Evolutionary conservation across 1,140 invertebrate species (phyloP).

Genomic region (Helicoverpa zea): DNA sequence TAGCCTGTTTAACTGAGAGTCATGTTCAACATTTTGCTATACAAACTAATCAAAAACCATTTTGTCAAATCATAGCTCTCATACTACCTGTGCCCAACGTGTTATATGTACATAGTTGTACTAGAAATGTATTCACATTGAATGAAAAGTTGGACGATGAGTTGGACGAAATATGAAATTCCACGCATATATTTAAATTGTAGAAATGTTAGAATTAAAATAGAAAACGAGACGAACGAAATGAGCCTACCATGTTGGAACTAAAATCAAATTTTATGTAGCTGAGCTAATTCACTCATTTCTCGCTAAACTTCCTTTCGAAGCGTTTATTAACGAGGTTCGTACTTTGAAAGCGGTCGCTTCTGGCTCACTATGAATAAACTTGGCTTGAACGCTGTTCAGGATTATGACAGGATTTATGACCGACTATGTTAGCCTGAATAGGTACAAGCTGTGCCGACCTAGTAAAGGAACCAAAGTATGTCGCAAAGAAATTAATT

Average conservation of each 20-base stretch:
- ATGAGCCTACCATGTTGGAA: neutral
- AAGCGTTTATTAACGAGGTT: slow-evolving; percentile 22
- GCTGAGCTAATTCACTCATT: neutral
- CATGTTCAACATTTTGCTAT: no score
- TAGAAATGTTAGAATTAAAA: no score
- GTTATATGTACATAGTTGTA: no score
- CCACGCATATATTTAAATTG: no score
- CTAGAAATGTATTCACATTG: no score
- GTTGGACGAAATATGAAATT: no score
- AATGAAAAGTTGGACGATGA: no score
- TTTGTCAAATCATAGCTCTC: no score
- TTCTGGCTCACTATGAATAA: slow-evolving; percentile 27
- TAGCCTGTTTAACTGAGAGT: no score
- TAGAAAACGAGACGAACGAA: no score
- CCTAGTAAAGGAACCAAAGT: neutral
- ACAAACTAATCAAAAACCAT: no score
- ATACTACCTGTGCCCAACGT: no score
- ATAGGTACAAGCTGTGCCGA: neutral
- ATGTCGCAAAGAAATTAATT: slow-evolving; percentile 1
- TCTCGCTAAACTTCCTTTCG: neutral
- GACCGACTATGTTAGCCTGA: slow-evolving; percentile 3
- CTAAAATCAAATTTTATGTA: neutral
- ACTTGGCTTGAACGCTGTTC: neutral
- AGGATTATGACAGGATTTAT: slow-evolving; percentile 39
- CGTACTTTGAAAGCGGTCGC: slow-evolving; percentile 21